phyloP scores from a whole-genome alignment of 1,140 invertebrate genomes.

The Drosophila tristis region DNA sequence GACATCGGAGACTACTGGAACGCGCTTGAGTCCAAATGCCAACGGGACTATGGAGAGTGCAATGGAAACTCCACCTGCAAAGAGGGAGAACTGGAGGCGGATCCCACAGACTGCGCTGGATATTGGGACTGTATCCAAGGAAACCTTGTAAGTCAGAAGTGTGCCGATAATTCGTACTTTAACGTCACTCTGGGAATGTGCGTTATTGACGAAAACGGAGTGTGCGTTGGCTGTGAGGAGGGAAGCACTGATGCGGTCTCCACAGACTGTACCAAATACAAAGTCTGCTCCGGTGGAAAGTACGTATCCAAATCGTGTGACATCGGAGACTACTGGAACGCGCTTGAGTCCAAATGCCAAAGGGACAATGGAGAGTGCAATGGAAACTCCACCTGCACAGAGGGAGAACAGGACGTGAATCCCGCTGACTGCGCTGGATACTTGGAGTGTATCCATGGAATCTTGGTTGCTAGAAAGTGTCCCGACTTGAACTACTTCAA shows the following conservation, averaged over 20 bases:
- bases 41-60: slow-evolving; percentile 40
- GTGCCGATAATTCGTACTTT: background rate
- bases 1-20: slow-evolving; percentile 30
- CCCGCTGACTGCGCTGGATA: slow-evolving; percentile 52
- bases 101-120: slow-evolving; percentile 26
- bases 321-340: slow-evolving; percentile 32
- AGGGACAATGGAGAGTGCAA: slow-evolving; percentile 43
- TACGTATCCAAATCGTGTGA: slow-evolving; percentile 16
- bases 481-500: slow-evolving; percentile 36
- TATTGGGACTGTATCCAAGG: slow-evolving; percentile 21
- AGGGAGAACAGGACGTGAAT: slow-evolving; percentile 8
- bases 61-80: slow-evolving; percentile 20
- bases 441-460: slow-evolving; percentile 40
- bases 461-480: slow-evolving; percentile 32
- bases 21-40: background rate
- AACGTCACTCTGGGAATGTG: background rate
- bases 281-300: slow-evolving; percentile 22
- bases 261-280: slow-evolving; percentile 38
- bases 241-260: slow-evolving; percentile 11
- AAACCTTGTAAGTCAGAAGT: background rate
- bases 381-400: slow-evolving; percentile 18
- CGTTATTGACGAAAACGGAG: slow-evolving; percentile 5
- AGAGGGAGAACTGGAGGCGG: slow-evolving; percentile 1
- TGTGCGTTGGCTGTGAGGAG: slow-evolving; percentile 29
- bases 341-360: background rate